Base-by-base conservation (phyloP, 2,888 invertebrate genomes). In the Eueremaeus valkanovi region DNA sequence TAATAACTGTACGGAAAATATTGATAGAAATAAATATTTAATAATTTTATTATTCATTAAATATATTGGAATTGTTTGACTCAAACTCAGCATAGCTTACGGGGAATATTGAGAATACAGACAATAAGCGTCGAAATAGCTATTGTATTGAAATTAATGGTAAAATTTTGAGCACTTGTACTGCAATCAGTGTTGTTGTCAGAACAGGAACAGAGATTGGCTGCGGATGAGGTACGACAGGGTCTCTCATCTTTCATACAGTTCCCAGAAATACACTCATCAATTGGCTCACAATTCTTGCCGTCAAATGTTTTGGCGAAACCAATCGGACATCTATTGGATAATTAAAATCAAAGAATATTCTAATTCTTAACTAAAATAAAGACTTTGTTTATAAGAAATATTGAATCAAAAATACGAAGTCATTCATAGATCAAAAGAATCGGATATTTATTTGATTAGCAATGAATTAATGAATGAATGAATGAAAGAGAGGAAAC, bases 271-370 rank as follows among this genome's bases (percentile, higher is more conserved):
- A 9, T 2, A 85, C 95, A 95, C 85, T 95, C 95, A 86, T 95
- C 93, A 86, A 93, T 93, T 87, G 95, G 95, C 86, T 90, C 91
- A 86, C 95, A 95, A 83, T 92, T 92, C 85, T 93, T 93, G 82
- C 90, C 90, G 86, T 95, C 94, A 80, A 91, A 89, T 77, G 93
- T 91, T 86, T 92, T 90, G 83, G 93, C 88, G 85, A 91, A 90
- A 85, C 95, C 95, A 86, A 93, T 93, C 82, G 93, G 94, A 87
- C 95, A 95, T 85, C 95, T 95, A 33, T 72, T 45, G 36, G 11
- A 8, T 11, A 36, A 36, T 45, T 13, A 3, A 45, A 16, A 45
- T n/a, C n/a, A n/a, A n/a, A n/a, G n/a, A n/a, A n/a, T n/a, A n/a
- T n/a, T n/a, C n/a, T n/a, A n/a, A n/a, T n/a, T n/a, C n/a, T n/a